Conservation (phyloP, 2,113 vertebrate genomes). For the Chloropsis cyanopogon region DNA sequence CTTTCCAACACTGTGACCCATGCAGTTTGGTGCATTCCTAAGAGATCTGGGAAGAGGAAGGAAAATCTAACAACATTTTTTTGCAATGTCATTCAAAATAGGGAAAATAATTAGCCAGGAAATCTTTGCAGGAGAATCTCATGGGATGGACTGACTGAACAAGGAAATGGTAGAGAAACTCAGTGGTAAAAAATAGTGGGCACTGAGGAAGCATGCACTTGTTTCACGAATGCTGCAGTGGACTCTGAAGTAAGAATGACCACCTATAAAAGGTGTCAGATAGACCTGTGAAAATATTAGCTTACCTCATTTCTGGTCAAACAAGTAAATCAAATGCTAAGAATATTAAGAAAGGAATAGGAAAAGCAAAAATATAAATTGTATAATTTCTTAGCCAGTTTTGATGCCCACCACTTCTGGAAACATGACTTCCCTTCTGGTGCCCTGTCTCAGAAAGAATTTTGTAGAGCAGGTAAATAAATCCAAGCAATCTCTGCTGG, state of each 20-base stretch:
- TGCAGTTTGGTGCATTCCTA: not conserved
- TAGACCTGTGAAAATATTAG: not conserved
- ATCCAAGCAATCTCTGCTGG: not conserved
- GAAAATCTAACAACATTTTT: not conserved
- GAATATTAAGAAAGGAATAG: not conserved
- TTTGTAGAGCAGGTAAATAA: not conserved
- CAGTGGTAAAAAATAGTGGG: not conserved
- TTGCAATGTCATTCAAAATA: not conserved
- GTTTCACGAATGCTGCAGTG: not conserved
- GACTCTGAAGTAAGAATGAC: not conserved
- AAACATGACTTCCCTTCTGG: not conserved
- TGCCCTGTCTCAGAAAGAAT: not conserved
- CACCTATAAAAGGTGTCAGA: not conserved
- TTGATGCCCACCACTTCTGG: not conserved
- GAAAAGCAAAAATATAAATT: not conserved
- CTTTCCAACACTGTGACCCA: not conserved
- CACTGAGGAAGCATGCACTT: not conserved
- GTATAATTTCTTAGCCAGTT: not conserved
- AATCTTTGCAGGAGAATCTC: not conserved
- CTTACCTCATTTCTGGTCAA: not conserved
- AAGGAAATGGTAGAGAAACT: not conserved
- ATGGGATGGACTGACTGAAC: not conserved
- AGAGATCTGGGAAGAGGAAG: not conserved
- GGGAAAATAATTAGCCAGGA: not conserved
- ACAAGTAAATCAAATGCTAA: not conserved